Evolutionary conservation across 2,797 vertebrate species (phyloP).

Genomic region (Masticophis lateralis): DNA sequence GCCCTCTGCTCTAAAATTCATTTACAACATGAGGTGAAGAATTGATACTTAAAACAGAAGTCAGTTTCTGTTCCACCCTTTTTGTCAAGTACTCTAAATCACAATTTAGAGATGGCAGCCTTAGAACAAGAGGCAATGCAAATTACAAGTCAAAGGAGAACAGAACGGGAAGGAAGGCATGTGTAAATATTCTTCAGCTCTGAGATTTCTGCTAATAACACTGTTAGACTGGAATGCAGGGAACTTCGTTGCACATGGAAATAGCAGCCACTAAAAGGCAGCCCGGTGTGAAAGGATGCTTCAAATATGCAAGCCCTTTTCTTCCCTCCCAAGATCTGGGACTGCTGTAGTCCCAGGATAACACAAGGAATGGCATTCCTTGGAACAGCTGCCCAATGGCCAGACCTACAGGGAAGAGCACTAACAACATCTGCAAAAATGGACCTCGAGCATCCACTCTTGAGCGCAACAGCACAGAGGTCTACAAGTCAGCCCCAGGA

Average conservation of each 20-base stretch:
- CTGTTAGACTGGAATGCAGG: not conserved
- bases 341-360: not conserved
- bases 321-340: not conserved
- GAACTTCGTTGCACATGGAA: not conserved
- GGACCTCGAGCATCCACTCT: not conserved
- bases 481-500: not conserved
- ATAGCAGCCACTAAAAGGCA: not conserved
- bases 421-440: not conserved
- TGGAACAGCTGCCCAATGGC: not conserved
- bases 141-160: not conserved
- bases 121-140: not conserved
- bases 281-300: not conserved
- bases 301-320: not conserved
- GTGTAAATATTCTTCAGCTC: not conserved
- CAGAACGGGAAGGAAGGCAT: not conserved
- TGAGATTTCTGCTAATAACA: not conserved
- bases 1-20: not conserved
- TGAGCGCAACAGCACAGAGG: not conserved
- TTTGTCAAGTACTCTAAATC: not conserved
- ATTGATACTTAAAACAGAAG: not conserved
- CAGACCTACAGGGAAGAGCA: not conserved
- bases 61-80: not conserved
- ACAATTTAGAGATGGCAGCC: not conserved
- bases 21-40: not conserved
- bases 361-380: not conserved